Evolutionary conservation across 2,113 vertebrate species (phyloP).

Genomic region (Paramormyrops kingsleyae): DNA sequence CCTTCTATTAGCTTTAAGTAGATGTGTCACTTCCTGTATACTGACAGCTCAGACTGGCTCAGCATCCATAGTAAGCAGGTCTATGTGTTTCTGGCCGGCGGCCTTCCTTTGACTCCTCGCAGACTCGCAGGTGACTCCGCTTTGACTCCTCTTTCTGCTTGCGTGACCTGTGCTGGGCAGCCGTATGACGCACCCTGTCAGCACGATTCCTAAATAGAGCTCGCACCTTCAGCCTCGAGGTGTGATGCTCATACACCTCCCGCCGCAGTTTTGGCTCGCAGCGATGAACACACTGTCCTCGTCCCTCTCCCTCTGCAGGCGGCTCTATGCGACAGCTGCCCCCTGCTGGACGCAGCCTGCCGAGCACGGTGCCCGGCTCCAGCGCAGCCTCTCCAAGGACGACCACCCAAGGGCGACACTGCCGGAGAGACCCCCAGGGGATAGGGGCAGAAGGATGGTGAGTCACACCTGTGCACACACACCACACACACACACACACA

Average conservation of each 20-base stretch:
- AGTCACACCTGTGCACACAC: constrained; percentile 29
- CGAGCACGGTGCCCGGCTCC: constrained; percentile 61
- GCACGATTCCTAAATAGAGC: constrained; percentile 30
- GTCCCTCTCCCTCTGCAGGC: constrained; percentile 44
- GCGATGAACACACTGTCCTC: constrained; percentile 30
- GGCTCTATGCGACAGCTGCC: constrained; percentile 70
- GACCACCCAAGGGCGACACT: constrained; percentile 84
- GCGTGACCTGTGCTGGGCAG: constrained; percentile 18
- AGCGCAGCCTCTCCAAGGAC: constrained; percentile 79
- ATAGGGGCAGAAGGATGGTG: constrained; percentile 80
- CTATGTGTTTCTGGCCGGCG: background rate
- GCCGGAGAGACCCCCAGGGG: constrained; percentile 69
- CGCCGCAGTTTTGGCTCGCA: background rate
- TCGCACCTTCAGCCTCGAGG: constrained; percentile 28
- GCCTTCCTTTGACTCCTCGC: background rate
- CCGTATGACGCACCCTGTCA: background rate
- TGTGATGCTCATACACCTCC: constrained; percentile 15
- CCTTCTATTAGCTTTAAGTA: background rate
- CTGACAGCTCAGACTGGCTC: background rate
- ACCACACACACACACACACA: background rate
- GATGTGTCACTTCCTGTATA: constrained; percentile 1
- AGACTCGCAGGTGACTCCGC: background rate
- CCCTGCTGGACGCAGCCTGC: constrained; percentile 61
- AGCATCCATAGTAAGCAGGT: background rate
- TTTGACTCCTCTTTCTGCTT: constrained; percentile 4